Evolutionary conservation across 2,888 invertebrate species (phyloP).

Genomic region (Nesidiocoris tenuis): DNA sequence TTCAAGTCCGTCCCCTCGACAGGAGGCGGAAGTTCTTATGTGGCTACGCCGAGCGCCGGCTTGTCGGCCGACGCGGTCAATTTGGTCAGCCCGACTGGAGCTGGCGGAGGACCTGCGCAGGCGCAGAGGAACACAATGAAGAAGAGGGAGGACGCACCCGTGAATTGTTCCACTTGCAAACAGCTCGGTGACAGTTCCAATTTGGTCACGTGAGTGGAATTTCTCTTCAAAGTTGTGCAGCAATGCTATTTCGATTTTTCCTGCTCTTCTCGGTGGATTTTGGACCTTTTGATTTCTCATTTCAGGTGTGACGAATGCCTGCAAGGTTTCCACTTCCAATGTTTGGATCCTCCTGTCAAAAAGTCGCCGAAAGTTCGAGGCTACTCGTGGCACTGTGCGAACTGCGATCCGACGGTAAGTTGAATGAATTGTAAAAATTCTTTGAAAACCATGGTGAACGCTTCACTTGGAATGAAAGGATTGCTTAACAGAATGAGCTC

Average conservation of each 20-base stretch:
- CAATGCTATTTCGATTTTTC: too few species aligned
- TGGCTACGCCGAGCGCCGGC: conserved; percentile 48
- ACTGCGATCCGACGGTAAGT: conserved; percentile 84
- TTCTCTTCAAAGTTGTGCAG: too few species aligned
- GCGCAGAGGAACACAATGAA: conserved; percentile 52
- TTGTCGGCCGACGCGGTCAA: conserved; percentile 40
- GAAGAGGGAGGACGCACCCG: conserved; percentile 57
- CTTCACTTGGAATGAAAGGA: too few species aligned
- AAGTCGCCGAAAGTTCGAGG: conserved; percentile 91
- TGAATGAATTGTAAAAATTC: not conserved
- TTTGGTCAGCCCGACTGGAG: conserved; percentile 51
- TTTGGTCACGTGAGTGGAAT: conserved; percentile 65
- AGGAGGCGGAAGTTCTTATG: conserved; percentile 59
- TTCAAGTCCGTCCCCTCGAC: conserved; percentile 77
- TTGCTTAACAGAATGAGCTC: too few species aligned
- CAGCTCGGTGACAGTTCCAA: conserved; percentile 63
- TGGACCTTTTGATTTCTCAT: too few species aligned
- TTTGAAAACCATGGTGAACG: too few species aligned
- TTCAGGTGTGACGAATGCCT: conserved; percentile 86
- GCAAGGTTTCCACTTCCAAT: conserved; percentile 87
- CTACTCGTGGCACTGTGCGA: conserved; percentile 94
- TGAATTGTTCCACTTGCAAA: conserved; percentile 68
- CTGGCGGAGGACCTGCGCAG: too few species aligned
- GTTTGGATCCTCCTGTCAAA: conserved; percentile 89
- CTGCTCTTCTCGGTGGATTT: too few species aligned